Conservation (phyloP, 2,888 invertebrate species). For the Ecdyonurus torrentis region DNA sequence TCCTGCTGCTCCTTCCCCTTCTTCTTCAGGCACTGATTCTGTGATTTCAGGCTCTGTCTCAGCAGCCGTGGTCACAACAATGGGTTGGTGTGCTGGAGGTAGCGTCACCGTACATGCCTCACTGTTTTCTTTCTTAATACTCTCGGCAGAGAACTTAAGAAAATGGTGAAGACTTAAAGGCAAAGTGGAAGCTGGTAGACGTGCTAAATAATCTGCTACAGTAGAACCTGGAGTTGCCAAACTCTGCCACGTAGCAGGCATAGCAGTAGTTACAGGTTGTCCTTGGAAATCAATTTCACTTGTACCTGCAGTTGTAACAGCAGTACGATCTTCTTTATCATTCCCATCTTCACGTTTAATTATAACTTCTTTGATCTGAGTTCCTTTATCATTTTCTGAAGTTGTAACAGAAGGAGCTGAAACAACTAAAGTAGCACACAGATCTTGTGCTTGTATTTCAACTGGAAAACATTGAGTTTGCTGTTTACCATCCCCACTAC, state of each 20-base stretch:
- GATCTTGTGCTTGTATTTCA: slow-evolving; percentile 10
- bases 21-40: slow-evolving; percentile 15
- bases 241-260: slow-evolving; percentile 35
- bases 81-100: background rate
- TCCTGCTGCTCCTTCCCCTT: slow-evolving; percentile 16
- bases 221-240: slow-evolving; percentile 29
- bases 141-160: slow-evolving; percentile 42
- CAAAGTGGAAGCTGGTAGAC: slow-evolving; percentile 33
- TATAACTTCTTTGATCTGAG: background rate
- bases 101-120: background rate
- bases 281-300: slow-evolving; percentile 8
- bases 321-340: background rate
- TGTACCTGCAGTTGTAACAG: background rate
- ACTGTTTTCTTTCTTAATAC: slow-evolving; percentile 29
- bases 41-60: slow-evolving; percentile 10
- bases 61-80: background rate
- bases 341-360: background rate
- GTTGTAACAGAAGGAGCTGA: slow-evolving; percentile 4
- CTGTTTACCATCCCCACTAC: slow-evolving; percentile 24
- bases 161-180: slow-evolving; percentile 43
- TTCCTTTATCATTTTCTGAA: slow-evolving; percentile 8
- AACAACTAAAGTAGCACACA: slow-evolving; percentile 9
- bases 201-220: slow-evolving; percentile 33
- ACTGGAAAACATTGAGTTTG: slow-evolving; percentile 14
- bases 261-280: slow-evolving; percentile 22